phyloP scores from a whole-genome alignment of 2,888 invertebrate genomes.

The Augochlorella aurata region DNA sequence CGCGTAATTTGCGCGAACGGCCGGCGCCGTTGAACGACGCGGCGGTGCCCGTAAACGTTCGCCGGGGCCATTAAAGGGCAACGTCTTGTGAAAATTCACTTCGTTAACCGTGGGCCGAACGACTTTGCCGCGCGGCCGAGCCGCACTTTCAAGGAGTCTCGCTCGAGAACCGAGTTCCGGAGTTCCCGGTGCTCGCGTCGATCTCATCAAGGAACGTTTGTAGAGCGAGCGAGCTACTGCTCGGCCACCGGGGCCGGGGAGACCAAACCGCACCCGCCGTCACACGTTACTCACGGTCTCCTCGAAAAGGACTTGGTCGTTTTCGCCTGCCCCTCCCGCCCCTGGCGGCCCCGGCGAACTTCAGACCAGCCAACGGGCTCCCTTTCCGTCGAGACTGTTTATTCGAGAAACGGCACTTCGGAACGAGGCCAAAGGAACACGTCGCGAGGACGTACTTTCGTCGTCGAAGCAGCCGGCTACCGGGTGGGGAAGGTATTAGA shows the following conservation, averaged over 20 bases:
- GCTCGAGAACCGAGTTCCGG: conserved; percentile 9
- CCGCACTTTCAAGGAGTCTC: conserved; percentile 47
- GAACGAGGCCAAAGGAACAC: conserved; percentile 40
- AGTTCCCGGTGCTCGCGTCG: conserved; percentile 52
- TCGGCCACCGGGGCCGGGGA: conserved; percentile 36
- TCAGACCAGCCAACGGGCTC: not conserved
- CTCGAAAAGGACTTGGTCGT: conserved; percentile 58
- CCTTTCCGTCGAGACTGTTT: conserved; percentile 60
- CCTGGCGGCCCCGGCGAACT: not conserved
- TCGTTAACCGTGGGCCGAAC: conserved; percentile 54
- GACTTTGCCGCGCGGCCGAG: conserved; percentile 18
- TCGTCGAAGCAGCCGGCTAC: conserved; percentile 9
- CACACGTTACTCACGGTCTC: conserved; percentile 58
- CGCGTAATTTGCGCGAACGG: conserved; percentile 31
- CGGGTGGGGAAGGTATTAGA: conserved; percentile 43
- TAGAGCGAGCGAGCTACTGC: conserved; percentile 56
- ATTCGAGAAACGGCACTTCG: conserved; percentile 61
- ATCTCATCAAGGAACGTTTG: conserved; percentile 64
- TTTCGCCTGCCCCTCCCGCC: conserved; percentile 24
- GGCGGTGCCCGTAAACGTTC: conserved; percentile 18
- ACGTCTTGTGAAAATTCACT: conserved; percentile 56
- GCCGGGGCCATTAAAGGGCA: conserved; percentile 37
- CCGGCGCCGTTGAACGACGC: not conserved
- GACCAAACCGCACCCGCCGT: conserved; percentile 36
- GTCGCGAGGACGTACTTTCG: conserved; percentile 23